Percentiles rank a stretch among this genome's conserved stretches.
Evolutionary conservation across 2,797 vertebrate species (phyloP).

Genomic region (Apogon hyalosoma): DNA sequence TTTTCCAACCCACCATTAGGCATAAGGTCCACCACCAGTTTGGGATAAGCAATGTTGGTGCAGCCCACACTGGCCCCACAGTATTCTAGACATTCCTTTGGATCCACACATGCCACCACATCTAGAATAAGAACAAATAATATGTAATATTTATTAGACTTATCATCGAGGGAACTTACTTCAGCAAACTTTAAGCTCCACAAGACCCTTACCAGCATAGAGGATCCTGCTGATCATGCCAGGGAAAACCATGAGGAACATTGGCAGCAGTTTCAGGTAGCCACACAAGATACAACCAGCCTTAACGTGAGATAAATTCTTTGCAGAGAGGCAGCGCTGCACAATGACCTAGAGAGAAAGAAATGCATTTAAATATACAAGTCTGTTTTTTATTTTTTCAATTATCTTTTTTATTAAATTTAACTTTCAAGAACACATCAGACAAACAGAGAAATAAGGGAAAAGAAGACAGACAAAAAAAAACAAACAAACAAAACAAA

Average conservation of each 20-base stretch:
- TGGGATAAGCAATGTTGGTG: conserved; percentile 94
- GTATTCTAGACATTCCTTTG: conserved; percentile 76
- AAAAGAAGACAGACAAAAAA: too few relatives aligned
- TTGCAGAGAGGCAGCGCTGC: conserved; percentile 94
- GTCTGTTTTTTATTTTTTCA: too few relatives aligned
- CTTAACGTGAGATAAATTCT: conserved; percentile 94
- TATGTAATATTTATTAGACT: background rate
- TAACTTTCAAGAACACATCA: too few relatives aligned
- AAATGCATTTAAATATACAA: background rate
- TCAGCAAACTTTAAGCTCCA: background rate
- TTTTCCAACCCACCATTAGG: conserved; percentile 86
- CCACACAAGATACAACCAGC: conserved; percentile 92
- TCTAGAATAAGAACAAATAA: conserved; percentile 77
- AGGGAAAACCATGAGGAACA: conserved; percentile 97
- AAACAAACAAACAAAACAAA: too few relatives aligned
- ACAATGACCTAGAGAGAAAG: conserved; percentile 89
- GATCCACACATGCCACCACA: conserved; percentile 89
- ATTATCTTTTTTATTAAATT: too few relatives aligned
- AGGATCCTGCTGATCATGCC: conserved; percentile 97
- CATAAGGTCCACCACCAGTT: conserved; percentile 94
- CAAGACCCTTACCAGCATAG: conserved; percentile 85
- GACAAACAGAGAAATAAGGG: too few relatives aligned
- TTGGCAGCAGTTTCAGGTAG: conserved; percentile 94
- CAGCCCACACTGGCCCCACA: conserved; percentile 91
- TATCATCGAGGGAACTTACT: background rate